Base-by-base conservation (phyloP, 1,140 invertebrate species). In the Xylocopa sonorina region DNA sequence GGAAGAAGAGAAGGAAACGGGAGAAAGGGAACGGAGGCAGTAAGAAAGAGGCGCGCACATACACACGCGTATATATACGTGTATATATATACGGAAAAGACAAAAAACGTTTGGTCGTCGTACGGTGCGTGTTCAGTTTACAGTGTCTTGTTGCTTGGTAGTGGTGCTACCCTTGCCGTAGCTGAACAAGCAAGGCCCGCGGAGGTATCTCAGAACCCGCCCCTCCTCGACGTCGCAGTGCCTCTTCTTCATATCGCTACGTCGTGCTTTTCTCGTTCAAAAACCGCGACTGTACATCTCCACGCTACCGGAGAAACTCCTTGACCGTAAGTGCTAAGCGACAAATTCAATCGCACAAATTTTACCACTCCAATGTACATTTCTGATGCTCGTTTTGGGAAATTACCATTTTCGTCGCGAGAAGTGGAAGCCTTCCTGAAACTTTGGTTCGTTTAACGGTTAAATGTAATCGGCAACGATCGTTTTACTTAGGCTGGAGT, bases 161-260 rank as follows among this genome's bases (percentile, higher is more conserved):
- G 78, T 84, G 83, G n/a, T 81, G 78, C 73, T 85, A 84, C 34
- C 78, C 68, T 72, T 73, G 53, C 62, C 73, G 74, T 78, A 38
- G 73, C 55, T 68, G 80, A 84, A 71, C 43, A 71, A 87, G 86
- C 67, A 87, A 88, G 83, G 78, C 78, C 86, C 84, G 87, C 86
- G 84, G 86, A 86, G 82, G 83, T 85, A 87, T 84, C 71, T 81
- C 80, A 87, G 84, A 86, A 85, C 85, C 88, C 85, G 84, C 83
- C 83, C 86, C 87, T 80, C 79, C 82, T 76, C 74, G 72, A 84
- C 83, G 80, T 77, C 83, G 88, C 88, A 89, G 89, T 90, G 88
- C 89, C 88, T 89, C 88, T 88, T 88, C 82, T 88, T 86, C 88
- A 67, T 75, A 84, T 75, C 82, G 78, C 82, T 83, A 84, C 83